Percentiles rank a stretch among this genome's conserved stretches.
Conservation (phyloP, 1,140 invertebrate genomes). For the Reticulitermes speratus region DNA sequence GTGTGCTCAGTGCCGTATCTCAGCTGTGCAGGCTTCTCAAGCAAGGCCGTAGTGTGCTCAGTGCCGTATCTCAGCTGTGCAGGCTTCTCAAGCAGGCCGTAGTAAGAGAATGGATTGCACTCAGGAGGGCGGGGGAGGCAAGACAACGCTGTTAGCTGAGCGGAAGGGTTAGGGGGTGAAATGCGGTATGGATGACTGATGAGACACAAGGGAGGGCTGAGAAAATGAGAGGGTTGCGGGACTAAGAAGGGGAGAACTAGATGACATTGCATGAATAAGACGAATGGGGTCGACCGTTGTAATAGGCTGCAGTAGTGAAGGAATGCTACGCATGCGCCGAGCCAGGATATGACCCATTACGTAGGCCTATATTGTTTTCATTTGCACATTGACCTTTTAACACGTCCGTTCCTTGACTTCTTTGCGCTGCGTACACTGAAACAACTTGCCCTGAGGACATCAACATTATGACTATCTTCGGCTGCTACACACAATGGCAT, state of each 20-base stretch:
- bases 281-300: neutral
- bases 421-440: too few species aligned
- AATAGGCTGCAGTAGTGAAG: neutral
- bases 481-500: too few species aligned
- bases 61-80: too few species aligned
- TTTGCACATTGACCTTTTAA: neutral
- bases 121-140: neutral
- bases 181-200: neutral
- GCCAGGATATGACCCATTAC: neutral
- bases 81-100: too few species aligned
- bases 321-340: neutral
- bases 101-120: neutral
- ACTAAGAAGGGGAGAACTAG: neutral
- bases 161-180: neutral
- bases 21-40: too few species aligned
- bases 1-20: too few species aligned
- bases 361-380: neutral
- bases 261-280: neutral
- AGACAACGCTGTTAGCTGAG: neutral
- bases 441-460: too few species aligned
- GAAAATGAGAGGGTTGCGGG: constrained; percentile 16
- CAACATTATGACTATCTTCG: too few species aligned
- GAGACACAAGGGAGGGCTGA: neutral
- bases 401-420: neutral
- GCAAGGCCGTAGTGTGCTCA: too few species aligned